phyloP scores from a whole-genome alignment of 2,888 invertebrate genomes.

The Ormyrus labotus region DNA sequence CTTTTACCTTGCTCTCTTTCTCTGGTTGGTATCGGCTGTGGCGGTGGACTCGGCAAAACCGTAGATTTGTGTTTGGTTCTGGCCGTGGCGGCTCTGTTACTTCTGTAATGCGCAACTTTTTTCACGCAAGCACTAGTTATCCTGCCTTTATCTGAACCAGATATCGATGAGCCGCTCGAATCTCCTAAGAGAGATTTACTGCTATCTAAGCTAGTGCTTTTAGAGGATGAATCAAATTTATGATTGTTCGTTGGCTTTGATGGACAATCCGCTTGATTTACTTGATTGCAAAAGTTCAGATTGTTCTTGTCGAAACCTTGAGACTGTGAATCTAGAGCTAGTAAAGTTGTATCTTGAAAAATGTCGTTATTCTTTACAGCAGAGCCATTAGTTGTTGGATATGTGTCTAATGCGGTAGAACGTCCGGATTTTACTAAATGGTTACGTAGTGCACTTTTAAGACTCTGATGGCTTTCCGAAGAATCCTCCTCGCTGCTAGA shows the following conservation, averaged over 20 bases:
- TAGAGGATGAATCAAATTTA: constrained; percentile 59
- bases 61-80: constrained; percentile 79
- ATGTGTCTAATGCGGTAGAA: constrained; percentile 46
- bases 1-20: constrained; percentile 83
- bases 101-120: constrained; percentile 77
- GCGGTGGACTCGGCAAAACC: constrained; percentile 77
- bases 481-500: constrained; percentile 69
- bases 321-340: constrained; percentile 10
- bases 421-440: constrained; percentile 62
- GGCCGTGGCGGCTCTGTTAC: constrained; percentile 81
- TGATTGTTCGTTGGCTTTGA: constrained; percentile 55
- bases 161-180: constrained; percentile 66
- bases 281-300: constrained; percentile 16
- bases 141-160: constrained; percentile 64
- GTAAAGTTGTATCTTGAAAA: constrained; percentile 78
- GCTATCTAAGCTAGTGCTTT: constrained; percentile 69
- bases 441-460: constrained; percentile 65
- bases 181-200: constrained; percentile 68
- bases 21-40: constrained; percentile 78
- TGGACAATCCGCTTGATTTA: constrained; percentile 26
- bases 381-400: constrained; percentile 77
- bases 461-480: constrained; percentile 68
- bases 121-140: constrained; percentile 69
- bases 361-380: background rate
- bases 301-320: constrained; percentile 48